A percentile compares a stretch with the other conserved stretches of the same genome.
Evolutionary conservation across 2,888 invertebrate genomes (phyloP).

Genomic region (Scrobipalpa atriplicella): DNA sequence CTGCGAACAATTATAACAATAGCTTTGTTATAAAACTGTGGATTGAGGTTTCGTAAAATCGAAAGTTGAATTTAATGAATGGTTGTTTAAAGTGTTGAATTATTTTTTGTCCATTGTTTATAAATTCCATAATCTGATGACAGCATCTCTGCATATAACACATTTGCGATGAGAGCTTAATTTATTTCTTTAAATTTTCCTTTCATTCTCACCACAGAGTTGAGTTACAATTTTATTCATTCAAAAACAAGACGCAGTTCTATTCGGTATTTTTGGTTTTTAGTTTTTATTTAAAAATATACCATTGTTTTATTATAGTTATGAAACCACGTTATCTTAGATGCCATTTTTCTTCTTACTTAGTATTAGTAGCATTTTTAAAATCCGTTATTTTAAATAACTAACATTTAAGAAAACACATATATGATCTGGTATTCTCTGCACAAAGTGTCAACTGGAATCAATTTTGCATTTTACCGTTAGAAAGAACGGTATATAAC

Average conservation of each 20-base stretch:
- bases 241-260: too few species aligned
- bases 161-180: not conserved
- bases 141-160: not conserved
- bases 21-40: slow-evolving; percentile 23
- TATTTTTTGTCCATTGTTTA: slow-evolving; percentile 17
- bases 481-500: slow-evolving; percentile 25
- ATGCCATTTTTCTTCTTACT: too few species aligned
- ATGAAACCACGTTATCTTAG: too few species aligned
- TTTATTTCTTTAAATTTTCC: not conserved
- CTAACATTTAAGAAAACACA: too few species aligned
- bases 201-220: not conserved
- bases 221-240: too few species aligned
- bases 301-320: too few species aligned
- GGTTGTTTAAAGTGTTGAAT: not conserved
- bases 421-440: not conserved
- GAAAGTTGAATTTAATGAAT: slow-evolving; percentile 23
- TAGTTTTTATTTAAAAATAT: too few species aligned
- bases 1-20: slow-evolving; percentile 23
- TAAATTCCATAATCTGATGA: slow-evolving; percentile 2
- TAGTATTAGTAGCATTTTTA: too few species aligned
- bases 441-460: not conserved
- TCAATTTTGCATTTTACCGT: not conserved
- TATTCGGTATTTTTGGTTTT: too few species aligned
- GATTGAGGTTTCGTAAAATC: slow-evolving; percentile 22
- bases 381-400: too few species aligned